Percentiles rank a stretch among this genome's conserved stretches.
Evolutionary conservation across 2,797 vertebrate species (phyloP).

Genomic region (Caiman crocodilus): DNA sequence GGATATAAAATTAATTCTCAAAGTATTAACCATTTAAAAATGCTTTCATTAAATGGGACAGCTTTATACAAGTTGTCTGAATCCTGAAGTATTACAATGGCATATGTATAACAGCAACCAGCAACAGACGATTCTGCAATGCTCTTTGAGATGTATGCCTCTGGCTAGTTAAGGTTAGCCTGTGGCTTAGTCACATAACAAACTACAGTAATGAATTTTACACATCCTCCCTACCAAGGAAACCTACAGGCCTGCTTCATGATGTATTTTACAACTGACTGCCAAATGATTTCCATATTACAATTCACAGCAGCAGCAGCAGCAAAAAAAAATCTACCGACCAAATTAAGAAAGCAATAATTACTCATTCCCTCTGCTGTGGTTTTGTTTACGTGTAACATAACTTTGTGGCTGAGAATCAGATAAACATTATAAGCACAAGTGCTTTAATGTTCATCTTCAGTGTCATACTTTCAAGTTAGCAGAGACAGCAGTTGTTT

Average conservation of each 20-base stretch:
- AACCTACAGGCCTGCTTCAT: neutral
- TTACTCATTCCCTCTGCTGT: neutral
- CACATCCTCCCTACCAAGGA: neutral
- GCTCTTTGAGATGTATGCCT: neutral
- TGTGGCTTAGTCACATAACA: neutral
- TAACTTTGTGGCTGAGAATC: neutral
- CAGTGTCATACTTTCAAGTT: neutral
- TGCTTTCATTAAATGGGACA: neutral
- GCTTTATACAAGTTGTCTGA: neutral
- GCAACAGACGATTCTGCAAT: neutral
- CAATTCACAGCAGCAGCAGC: neutral
- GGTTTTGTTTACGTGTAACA: neutral
- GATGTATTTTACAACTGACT: neutral
- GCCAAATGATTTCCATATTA: neutral
- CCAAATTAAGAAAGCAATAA: rapidly evolving
- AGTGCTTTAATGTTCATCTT: neutral
- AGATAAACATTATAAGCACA: neutral
- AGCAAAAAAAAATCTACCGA: neutral
- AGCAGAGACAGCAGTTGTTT: neutral
- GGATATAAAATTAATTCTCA: neutral
- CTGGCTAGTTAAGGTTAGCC: neutral
- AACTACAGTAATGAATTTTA: neutral
- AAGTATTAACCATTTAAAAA: neutral
- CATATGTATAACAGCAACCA: neutral
- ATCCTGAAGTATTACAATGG: neutral